phyloP scores from a whole-genome alignment of 2,888 invertebrate species.

The Empis stercorea region DNA sequence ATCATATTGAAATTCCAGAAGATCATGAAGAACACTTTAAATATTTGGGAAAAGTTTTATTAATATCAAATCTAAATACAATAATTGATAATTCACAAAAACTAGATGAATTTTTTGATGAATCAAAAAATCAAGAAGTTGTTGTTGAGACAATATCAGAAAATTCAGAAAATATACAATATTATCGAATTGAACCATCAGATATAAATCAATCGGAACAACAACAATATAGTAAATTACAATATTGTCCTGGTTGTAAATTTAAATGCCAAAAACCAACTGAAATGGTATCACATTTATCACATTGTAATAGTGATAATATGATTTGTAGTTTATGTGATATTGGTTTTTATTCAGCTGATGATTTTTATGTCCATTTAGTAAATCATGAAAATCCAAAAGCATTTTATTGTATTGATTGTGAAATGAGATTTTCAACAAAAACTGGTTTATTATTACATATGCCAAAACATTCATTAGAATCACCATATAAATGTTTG shows the following conservation, averaged over 20 bases:
- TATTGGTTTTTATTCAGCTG: conserved; percentile 27
- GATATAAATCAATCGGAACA: conserved; percentile 2
- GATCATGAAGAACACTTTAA: conserved; percentile 30
- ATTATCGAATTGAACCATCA: conserved; percentile 22
- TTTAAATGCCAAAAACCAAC: conserved; percentile 35
- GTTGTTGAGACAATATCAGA: too few species aligned
- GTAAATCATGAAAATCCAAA: conserved; percentile 35
- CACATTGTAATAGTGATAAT: conserved; percentile 25
- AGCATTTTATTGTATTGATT: conserved; percentile 41
- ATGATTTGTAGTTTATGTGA: conserved; percentile 30
- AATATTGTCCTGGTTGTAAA: conserved; percentile 33
- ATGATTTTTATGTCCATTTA: conserved; percentile 34
- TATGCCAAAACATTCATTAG: conserved; percentile 41
- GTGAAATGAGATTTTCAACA: conserved; percentile 39
- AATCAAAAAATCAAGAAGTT: too few species aligned
- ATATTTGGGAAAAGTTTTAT: conserved; percentile 27
- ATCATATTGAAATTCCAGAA: conserved; percentile 26
- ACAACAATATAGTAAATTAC: conserved; percentile 26
- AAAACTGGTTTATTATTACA: conserved; percentile 39
- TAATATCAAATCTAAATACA: conserved; percentile 12
- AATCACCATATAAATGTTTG: conserved; percentile 40
- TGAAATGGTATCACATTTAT: conserved; percentile 32
- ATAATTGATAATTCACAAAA: too few species aligned
- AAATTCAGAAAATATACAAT: conserved; percentile 23
- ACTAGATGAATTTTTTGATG: too few species aligned